Evolutionary conservation across 2,113 vertebrate genomes (phyloP).

Genomic region (Phyllostomus hastatus): DNA sequence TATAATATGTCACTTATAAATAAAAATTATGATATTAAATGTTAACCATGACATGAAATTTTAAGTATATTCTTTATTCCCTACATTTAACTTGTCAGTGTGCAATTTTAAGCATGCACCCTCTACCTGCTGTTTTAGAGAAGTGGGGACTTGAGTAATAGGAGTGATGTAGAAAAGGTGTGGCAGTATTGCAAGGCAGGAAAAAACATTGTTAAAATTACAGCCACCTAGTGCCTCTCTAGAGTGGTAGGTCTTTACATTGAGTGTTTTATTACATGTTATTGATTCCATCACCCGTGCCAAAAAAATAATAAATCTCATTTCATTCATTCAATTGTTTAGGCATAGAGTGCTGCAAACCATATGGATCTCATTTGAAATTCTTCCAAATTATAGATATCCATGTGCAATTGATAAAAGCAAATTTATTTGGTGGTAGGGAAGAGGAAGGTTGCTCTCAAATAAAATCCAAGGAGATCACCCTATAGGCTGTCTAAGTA

Average conservation of each 20-base stretch:
- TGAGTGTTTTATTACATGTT: slow-evolving; percentile 45
- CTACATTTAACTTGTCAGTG: neutral
- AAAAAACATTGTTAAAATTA: slow-evolving; percentile 27
- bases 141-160: neutral
- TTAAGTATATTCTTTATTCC: neutral
- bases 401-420: slow-evolving; percentile 85
- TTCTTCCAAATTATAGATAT: slow-evolving; percentile 68
- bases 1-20: neutral
- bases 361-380: slow-evolving; percentile 82
- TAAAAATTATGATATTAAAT: neutral
- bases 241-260: neutral
- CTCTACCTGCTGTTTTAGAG: neutral
- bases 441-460: slow-evolving; percentile 63
- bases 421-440: slow-evolving; percentile 69
- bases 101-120: neutral
- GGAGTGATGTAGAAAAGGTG: neutral
- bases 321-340: slow-evolving; percentile 69
- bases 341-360: slow-evolving; percentile 73
- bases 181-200: neutral
- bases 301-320: slow-evolving; percentile 59
- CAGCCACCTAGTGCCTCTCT: neutral
- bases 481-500: slow-evolving; percentile 85
- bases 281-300: slow-evolving; percentile 69
- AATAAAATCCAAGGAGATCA: slow-evolving; percentile 74
- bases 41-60: neutral